Evolutionary conservation across 1,140 invertebrate genomes (phyloP).

Genomic region (Plodia interpunctella): DNA sequence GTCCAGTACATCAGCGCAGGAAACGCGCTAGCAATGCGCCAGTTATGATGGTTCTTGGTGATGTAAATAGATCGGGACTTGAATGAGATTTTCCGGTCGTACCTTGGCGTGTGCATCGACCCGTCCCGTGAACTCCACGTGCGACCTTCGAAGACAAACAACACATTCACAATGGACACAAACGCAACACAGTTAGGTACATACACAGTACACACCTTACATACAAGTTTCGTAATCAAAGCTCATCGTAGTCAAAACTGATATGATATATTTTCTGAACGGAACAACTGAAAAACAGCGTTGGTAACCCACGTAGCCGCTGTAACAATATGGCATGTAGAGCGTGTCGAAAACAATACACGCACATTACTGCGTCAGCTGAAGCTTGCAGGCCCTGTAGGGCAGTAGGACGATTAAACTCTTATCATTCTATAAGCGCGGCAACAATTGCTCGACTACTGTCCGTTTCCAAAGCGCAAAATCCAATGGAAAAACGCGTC

Average conservation of each 20-base stretch:
- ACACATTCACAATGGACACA: conserved; percentile 29
- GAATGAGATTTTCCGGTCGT: conserved; percentile 68
- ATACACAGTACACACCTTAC: conserved; percentile 37
- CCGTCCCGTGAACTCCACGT: conserved; percentile 60
- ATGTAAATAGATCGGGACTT: conserved; percentile 67
- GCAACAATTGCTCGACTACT: conserved; percentile 59
- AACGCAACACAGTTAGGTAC: conserved; percentile 30
- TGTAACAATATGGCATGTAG: background rate
- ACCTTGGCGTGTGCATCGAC: conserved; percentile 67
- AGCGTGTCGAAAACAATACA: conserved; percentile 13
- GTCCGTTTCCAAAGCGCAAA: conserved; percentile 68
- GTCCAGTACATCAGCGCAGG: conserved; percentile 63
- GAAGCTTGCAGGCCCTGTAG: background rate
- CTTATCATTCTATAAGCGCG: conserved; percentile 41
- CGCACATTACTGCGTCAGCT: background rate
- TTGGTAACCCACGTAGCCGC: background rate
- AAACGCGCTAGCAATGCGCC: conserved; percentile 54
- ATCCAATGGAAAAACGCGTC: conserved; percentile 75
- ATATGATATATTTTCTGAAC: background rate
- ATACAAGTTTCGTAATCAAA: conserved; percentile 38
- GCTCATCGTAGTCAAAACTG: conserved; percentile 26
- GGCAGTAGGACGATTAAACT: background rate
- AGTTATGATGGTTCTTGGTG: conserved; percentile 51
- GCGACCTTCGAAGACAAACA: conserved; percentile 63
- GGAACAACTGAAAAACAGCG: background rate